Percentiles rank a stretch among this genome's conserved stretches.
Evolutionary conservation across 1,140 invertebrate genomes (phyloP).

Genomic region (Drosophila nebulosa): DNA sequence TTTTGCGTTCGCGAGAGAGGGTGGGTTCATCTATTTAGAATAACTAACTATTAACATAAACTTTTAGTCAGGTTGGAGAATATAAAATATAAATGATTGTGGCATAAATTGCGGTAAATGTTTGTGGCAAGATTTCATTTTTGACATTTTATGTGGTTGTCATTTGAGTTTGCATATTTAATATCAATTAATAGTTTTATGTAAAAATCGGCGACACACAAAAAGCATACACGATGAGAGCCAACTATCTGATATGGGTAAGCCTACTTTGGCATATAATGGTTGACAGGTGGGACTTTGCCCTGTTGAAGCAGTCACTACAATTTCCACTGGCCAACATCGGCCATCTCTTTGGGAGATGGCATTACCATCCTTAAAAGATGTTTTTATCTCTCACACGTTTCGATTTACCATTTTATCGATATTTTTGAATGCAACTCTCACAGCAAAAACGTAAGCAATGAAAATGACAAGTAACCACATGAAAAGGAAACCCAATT

Average conservation of each 20-base stretch:
- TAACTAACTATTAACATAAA: constrained; percentile 68
- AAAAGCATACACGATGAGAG: background rate
- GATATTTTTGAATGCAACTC: too few relatives aligned
- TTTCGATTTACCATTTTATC: too few relatives aligned
- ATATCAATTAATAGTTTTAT: constrained; percentile 40
- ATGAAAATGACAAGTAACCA: too few relatives aligned
- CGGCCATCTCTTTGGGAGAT: too few relatives aligned
- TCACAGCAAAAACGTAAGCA: too few relatives aligned
- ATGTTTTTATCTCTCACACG: too few relatives aligned
- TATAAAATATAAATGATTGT: constrained; percentile 42
- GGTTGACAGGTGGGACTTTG: background rate
- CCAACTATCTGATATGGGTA: background rate
- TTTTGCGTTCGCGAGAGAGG: background rate
- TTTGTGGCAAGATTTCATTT: constrained; percentile 50
- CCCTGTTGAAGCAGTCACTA: too few relatives aligned
- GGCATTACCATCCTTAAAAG: too few relatives aligned
- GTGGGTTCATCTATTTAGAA: constrained; percentile 44
- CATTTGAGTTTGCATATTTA: constrained; percentile 52
- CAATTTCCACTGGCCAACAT: too few relatives aligned
- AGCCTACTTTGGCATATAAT: background rate
- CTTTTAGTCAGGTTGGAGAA: constrained; percentile 53
- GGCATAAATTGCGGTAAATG: constrained; percentile 65
- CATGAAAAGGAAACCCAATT: too few relatives aligned
- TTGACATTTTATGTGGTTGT: constrained; percentile 33
- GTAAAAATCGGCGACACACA: background rate